These are phyloP conservation scores for Augiades crinisus DNA, from an alignment of 2,888 invertebrate species.

Conservation along the genomic window DNA sequence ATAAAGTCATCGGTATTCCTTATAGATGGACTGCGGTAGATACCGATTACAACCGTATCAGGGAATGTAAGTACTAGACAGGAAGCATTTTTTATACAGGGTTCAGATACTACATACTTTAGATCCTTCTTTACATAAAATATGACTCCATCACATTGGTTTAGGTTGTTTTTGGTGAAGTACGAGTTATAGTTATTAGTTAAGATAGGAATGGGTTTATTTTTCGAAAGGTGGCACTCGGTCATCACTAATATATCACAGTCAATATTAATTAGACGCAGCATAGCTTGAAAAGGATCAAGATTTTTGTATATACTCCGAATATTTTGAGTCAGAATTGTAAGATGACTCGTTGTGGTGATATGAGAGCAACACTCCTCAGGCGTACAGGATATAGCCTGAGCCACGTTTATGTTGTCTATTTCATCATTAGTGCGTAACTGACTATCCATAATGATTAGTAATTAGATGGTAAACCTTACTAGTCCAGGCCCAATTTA, in stretches of 20 bases:
- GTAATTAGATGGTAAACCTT: too few species aligned
- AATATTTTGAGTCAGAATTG: slow-evolving; percentile 11
- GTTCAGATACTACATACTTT: slow-evolving; percentile 7
- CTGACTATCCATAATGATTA: background rate
- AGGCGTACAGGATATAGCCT: background rate
- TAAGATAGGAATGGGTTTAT: slow-evolving; percentile 9
- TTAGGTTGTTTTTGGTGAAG: background rate
- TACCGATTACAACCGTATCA: slow-evolving; percentile 26
- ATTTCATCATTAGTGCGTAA: background rate
- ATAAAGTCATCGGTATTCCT: slow-evolving; percentile 31
- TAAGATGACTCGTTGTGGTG: background rate
- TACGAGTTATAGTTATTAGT: background rate
- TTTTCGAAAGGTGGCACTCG: slow-evolving; percentile 4
- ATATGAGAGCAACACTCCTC: background rate
- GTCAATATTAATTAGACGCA: background rate
- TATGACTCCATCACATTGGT: slow-evolving; percentile 25
- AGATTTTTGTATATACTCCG: slow-evolving; percentile 13
- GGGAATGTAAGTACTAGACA: slow-evolving; percentile 11
- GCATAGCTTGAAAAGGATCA: background rate
- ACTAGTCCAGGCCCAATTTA: too few species aligned
- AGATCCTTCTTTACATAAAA: slow-evolving; percentile 15
- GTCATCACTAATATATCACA: slow-evolving; percentile 8
- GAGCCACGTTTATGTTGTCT: background rate
- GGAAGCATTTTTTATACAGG: slow-evolving; percentile 7
- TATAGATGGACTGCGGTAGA: slow-evolving; percentile 35